A percentile compares a stretch with the other conserved stretches of the same genome.
These are phyloP conservation scores for Ylistrum balloti DNA, from an alignment of 1,140 invertebrate species.

Conservation along the genomic window DNA sequence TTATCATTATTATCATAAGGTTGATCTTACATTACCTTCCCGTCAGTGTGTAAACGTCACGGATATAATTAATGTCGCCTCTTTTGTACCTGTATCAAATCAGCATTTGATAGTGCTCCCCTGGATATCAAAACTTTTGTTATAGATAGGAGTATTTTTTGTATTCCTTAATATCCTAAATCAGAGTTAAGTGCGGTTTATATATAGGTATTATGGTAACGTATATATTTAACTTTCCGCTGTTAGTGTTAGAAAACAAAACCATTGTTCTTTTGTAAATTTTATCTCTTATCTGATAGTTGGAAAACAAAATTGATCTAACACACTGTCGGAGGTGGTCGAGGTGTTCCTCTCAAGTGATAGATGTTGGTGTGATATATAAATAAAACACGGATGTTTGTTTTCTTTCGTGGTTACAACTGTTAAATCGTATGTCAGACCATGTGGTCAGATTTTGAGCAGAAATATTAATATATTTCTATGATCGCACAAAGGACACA, in stretches of 20 bases:
- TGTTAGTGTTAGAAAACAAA: not conserved
- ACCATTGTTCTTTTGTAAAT: not conserved
- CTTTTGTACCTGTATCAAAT: not conserved
- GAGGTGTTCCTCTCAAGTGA: not conserved
- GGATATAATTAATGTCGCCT: not conserved
- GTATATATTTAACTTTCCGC: not conserved
- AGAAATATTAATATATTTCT: too few relatives aligned
- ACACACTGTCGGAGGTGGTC: too few relatives aligned
- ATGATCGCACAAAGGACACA: too few relatives aligned
- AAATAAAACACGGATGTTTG: not conserved
- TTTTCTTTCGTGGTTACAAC: too few relatives aligned
- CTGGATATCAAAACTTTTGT: not conserved
- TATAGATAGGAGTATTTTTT: not conserved
- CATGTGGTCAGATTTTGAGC: too few relatives aligned
- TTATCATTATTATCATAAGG: not conserved
- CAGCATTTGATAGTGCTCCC: conserved; percentile 4
- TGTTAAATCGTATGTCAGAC: too few relatives aligned
- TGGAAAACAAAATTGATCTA: not conserved
- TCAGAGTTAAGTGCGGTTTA: not conserved
- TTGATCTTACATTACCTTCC: not conserved
- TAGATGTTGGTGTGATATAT: not conserved
- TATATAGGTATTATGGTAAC: not conserved
- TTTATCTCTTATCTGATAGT: not conserved
- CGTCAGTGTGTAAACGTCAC: not conserved
- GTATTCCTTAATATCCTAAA: not conserved